Evolutionary conservation across 1,140 invertebrate genomes (phyloP), one percentile per base, ranked within the genome.

Genomic region (Bathynomus jamesi): DNA sequence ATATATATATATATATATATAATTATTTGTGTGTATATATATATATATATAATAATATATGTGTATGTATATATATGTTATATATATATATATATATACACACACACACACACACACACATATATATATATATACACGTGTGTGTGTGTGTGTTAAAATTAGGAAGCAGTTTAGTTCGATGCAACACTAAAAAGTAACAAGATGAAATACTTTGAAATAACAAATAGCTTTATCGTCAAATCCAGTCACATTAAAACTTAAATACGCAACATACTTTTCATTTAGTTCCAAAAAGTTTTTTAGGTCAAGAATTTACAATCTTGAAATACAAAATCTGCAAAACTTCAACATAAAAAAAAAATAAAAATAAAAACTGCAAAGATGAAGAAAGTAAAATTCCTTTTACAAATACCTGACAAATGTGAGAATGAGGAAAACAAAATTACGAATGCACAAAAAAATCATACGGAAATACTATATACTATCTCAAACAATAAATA

Each of bases 1-100:
- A 65, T 65, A 65, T 3, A 65, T 65, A 65, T 65, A 28, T 29
- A 29, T 65, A 64, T 65, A 65, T 65, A 65, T 29, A 24, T 64
- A 27, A 7, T 10, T 64, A 24, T 64, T 27, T 24, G 17, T 28
- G 29, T 65, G 29, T 29, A 64, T 65, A 65, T 65, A 28, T 65
- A 65, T 28, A 28, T 65, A 65, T 29, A 28, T 65, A 65, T 65
- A 28, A 13, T 13, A 13, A 65, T 65, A 65, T 29, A 65, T 65
- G 7, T 65, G n/a, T n/a, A 28, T 65, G 29, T 28, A 13, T 17
- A 8, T 27, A 25, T 25, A 25, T 25, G 17, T 5, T 64, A 64
- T 64, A 64, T 27, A 64, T 64, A 64, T 27, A 64, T 64, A 64
- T 27, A 64, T 64, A 64, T 27, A 64, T 64, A 64, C 7, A 64